A percentile compares a stretch with the other conserved stretches of the same genome.
phyloP scores from a whole-genome alignment of 2,888 invertebrate genomes.

The Hartigia nigra region DNA sequence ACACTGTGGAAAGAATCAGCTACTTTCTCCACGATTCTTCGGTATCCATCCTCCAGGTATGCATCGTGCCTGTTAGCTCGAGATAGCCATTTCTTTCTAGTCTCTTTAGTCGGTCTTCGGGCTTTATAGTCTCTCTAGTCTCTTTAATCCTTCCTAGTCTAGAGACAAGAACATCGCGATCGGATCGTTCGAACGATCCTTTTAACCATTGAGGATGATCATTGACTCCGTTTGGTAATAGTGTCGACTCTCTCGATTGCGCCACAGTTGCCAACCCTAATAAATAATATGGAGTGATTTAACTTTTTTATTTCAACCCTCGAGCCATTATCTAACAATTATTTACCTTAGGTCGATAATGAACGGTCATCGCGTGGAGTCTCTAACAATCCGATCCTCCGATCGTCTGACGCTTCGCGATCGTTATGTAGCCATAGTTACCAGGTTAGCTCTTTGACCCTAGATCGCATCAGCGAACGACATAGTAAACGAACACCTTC shows the following conservation, averaged over 20 bases:
- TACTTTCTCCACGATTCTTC: conserved; percentile 21
- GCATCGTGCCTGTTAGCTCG: conserved; percentile 8
- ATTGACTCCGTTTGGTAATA: background rate
- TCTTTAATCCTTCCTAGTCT: background rate
- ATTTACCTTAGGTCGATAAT: background rate
- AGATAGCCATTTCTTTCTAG: background rate
- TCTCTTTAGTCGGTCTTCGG: background rate
- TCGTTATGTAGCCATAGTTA: background rate
- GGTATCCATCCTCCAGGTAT: conserved; percentile 1
- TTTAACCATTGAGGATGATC: background rate
- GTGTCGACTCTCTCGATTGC: background rate
- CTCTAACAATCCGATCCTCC: background rate
- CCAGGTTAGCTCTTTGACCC: background rate
- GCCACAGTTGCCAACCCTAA: background rate
- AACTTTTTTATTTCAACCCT: background rate
- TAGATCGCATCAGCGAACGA: background rate
- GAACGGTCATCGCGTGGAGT: background rate
- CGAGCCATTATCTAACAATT: background rate
- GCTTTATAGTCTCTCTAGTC: background rate
- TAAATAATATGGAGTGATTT: background rate
- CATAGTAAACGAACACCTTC: background rate
- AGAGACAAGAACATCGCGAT: background rate
- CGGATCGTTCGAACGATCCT: background rate
- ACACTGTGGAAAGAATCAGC: conserved; percentile 4
- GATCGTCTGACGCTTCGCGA: background rate